Evolutionary conservation across 2,888 invertebrate genomes (phyloP), one percentile per base, ranked within the genome.

Genomic region (Allygus modestus): DNA sequence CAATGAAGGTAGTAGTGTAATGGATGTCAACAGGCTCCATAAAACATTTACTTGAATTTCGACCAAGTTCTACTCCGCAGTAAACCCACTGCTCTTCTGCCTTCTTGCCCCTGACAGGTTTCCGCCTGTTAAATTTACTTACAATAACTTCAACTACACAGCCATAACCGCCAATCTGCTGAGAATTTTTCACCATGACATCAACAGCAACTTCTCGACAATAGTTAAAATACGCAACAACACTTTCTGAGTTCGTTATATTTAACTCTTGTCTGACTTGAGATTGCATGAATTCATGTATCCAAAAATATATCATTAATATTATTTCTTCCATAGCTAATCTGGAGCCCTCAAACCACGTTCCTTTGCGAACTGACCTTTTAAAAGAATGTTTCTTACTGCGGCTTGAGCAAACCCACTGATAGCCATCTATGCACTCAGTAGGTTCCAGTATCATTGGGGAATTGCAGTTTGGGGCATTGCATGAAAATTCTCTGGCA

Each of bases 151-250:
- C 83, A 23, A 83, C 75, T 31, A 75, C 75, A 41, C 20, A 37
- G 7, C 54, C 71, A n/a, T 58, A 31, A 17, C 83, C 83, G 12
- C 83, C 83, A 51, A 83, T 75, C 51, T 83, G 54, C 23, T 58
- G 26, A 12, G 83, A 83, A 23, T 46, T 26, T 37, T 83, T 54
- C 54, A 83, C 75, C 61, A 83, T 75, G 26, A 83, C 83, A 75
- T 83, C 83, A 83, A 83, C 83, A 51, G 83, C 83, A 75, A 83
- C 83, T 75, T 83, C 83, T 20, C 83, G 54, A 41, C 83, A 83
- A 46, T 83, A 83, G n/a, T 83, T 83, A n/a, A 83, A 83, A 58
- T 83, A 83, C 1, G 83, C 83, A 15, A 83, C 83, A 28, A 83
- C 83, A 83, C 83, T 83, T 75, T 83, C 83, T 15, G 83, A 83